Base-by-base conservation (phyloP, 2,113 vertebrate genomes). In the Talpa occidentalis region DNA sequence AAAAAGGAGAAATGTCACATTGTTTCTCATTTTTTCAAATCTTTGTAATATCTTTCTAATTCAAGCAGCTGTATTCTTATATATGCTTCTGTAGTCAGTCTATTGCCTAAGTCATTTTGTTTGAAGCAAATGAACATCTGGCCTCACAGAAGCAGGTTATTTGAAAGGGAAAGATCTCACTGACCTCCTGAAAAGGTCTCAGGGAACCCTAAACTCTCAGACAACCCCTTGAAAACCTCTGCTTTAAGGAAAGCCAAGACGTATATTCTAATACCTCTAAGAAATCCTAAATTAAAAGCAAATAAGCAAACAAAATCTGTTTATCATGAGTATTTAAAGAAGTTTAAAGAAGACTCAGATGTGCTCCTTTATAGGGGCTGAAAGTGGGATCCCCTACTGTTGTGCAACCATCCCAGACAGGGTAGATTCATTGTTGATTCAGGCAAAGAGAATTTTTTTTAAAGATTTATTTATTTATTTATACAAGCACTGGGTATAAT, bases 261-360 rank as follows among this genome's bases (percentile, higher is more conserved):
- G 1, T 26, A 32, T 30, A 60, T 35, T 35, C 37, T 79, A 54
- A 30, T 37, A 81, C 6, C 3, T 35, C 26, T 60, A 11, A 67
- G 42, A 91, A 96, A 60, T 9, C 9, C 17, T 44, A 9, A 11
- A 24, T 84, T 70, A 35, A 94, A 90, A 76, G 80, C 15, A 72
- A 19, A 62, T 17, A 66, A 77, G 56, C 35, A 70, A 62, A 62
- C 3, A 74, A 64, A 56, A 26, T 3, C 11, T 73, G 49, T 69
- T 79, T 64, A 49, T 49, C 47, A 49, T 49, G 47, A 49, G 47
- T 49, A 14, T 49, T 49, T 49, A 30, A 24, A 60, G 26, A 28
- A 62, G 24, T 10, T 62, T 5, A 44, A 66, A 83, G 28, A 66
- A 83, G 28, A 77, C 24, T 24, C 0, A 0, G 21, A 5, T 26